Evolutionary conservation across 2,888 invertebrate genomes (phyloP).

Genomic region (Mamestra brassicae): DNA sequence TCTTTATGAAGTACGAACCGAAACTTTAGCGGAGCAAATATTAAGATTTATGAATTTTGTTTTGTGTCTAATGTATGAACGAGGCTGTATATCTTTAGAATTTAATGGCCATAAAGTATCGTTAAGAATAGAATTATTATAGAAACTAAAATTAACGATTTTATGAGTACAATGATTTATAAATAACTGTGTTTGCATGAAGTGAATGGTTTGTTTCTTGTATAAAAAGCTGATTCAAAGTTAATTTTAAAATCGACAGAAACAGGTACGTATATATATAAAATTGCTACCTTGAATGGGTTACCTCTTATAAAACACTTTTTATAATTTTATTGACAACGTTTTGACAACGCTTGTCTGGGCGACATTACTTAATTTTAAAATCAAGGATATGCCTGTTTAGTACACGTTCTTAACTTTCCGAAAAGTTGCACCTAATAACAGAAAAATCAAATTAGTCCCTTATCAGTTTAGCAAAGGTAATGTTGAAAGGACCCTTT

Average conservation of each 20-base stretch:
- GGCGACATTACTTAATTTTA: no score
- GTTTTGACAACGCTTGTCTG: no score
- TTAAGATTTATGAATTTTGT: slow-evolving; percentile 59
- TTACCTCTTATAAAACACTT: no score
- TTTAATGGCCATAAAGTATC: slow-evolving; percentile 47
- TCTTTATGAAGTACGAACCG: slow-evolving; percentile 2
- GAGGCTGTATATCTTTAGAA: slow-evolving; percentile 14
- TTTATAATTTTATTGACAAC: no score
- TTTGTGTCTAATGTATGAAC: slow-evolving; percentile 32
- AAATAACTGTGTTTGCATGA: neutral
- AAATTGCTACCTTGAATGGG: no score
- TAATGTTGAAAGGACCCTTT: slow-evolving; percentile 39
- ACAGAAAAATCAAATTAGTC: slow-evolving; percentile 2
- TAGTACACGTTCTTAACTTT: neutral
- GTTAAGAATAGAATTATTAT: slow-evolving; percentile 24
- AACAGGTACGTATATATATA: neutral
- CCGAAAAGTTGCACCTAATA: slow-evolving; percentile 5
- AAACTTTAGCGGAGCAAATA: slow-evolving; percentile 39
- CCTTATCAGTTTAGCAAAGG: slow-evolving; percentile 10
- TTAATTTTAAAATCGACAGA: neutral
- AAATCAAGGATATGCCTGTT: neutral
- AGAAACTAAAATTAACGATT: slow-evolving; percentile 4
- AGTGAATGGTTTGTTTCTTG: neutral
- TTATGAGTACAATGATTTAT: slow-evolving; percentile 8
- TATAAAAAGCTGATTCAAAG: neutral